Evolutionary conservation across 2,113 vertebrate genomes (phyloP).

Genomic region (Sphaerodactylus townsendi): DNA sequence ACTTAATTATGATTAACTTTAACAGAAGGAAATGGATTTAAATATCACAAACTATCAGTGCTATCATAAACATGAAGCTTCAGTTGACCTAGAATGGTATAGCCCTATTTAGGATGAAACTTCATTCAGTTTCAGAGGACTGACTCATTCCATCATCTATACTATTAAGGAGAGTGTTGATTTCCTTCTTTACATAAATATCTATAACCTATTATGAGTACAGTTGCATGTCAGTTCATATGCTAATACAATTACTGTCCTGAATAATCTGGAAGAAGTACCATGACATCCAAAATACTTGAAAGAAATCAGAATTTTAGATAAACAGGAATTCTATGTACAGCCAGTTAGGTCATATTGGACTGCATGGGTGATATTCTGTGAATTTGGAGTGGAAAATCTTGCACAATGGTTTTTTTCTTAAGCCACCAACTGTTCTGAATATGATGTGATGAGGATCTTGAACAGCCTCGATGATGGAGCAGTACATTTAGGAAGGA

Average conservation of each 20-base stretch:
- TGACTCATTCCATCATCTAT: background rate
- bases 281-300: background rate
- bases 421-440: slow-evolving; percentile 23
- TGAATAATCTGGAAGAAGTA: background rate
- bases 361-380: background rate
- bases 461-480: slow-evolving; percentile 52
- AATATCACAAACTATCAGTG: background rate
- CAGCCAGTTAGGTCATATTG: background rate
- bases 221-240: background rate
- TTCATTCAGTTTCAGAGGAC: background rate
- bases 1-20: background rate
- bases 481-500: slow-evolving; percentile 44
- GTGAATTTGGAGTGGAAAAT: background rate
- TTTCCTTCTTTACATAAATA: no score
- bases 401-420: slow-evolving; percentile 34
- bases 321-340: background rate
- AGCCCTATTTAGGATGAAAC: background rate
- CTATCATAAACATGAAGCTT: no score
- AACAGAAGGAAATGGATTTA: background rate
- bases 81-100: no score
- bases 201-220: background rate
- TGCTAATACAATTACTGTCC: background rate
- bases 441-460: slow-evolving; percentile 52
- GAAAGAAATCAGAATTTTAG: background rate
- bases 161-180: background rate